Evolutionary conservation across 2,888 invertebrate species (phyloP), one percentile per base, ranked within the genome.

Genomic region (Plagiodera versicolora): DNA sequence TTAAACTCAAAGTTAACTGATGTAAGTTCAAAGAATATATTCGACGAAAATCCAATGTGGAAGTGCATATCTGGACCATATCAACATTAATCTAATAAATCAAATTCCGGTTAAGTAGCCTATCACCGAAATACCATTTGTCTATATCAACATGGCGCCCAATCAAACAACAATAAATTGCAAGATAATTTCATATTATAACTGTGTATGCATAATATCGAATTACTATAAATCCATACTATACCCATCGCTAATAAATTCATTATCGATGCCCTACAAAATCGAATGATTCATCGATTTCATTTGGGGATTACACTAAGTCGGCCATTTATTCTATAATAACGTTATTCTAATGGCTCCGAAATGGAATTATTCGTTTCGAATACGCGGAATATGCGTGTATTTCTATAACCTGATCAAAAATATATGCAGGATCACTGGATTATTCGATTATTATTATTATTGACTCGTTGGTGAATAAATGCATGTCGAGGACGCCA

Each of bases 211-310:
- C 39, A 39, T 39, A 39, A 39, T 39, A 39, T 39, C 11, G 39
- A 39, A 14, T 39, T 14, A 39, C 39, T n/a, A 39, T 39, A 39
- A 39, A 39, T 39, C 39, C 11, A 39, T 39, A 39, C 39, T 39
- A 39, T 14, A n/a, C 39, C 39, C 8, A 32, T 9, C 32, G 11
- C 39, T 14, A 39, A 39, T 14, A 11, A 39, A 39, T 39, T 39
- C 3, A 39, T 39, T 39, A 39, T 11, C 14, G 4, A 14, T n/a
- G 39, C 14, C 11, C n/a, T 39, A 14, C 39, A 39, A 39, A 39
- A 39, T 39, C 39, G 39, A 9, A 60, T 64, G 60, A 64, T 64
- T 64, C 57, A 64, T 60, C 57, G 57, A 62, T 63, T 64, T 57
- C 56, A 56, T 60, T 60, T 32, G 44, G 49, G 55, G 56, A 49